Base-by-base conservation (phyloP, 2,113 vertebrate species). In the Daboia siamensis region DNA sequence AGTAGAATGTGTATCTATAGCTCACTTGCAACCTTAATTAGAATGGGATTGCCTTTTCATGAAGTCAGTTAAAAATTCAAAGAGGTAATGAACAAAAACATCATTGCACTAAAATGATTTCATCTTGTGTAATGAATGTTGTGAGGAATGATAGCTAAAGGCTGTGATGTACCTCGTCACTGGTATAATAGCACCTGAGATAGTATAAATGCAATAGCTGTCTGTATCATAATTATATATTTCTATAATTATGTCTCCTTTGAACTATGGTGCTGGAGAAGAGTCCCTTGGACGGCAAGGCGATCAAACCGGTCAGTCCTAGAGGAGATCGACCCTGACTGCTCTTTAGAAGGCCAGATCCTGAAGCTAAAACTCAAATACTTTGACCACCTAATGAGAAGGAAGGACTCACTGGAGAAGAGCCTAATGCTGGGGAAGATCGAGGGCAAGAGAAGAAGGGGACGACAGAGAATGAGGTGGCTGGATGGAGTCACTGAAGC, bases 1-100 rank as follows among this genome's bases (percentile, higher is more conserved):
- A 95, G 96, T 96, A 95, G 97, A 97, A 97, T 98, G 98, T 98
- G 95, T 98, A 98, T 97, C 96, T 97, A 96, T 97, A 95, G 95
- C 96, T 95, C 96, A 97, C 97, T 98, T 97, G 97, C 97, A 80
- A 44, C n/a, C 7, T 44, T 8, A 21, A 44, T 80, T 44, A 33
- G 74, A 44, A 44, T 80, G 20, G 74, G 33, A 80, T 80, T 80
- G 7, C 33, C 69, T 80, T 80, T 80, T 44, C 33, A 80, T 44
- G 74, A 80, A 80, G 74, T 44, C 33, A 44, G 21, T 44, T 80
- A 80, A 80, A 80, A 80, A 21, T 8, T 0, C 3, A 17, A 33
- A 80, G 33, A 80, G 33, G 74, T 80, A 80, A 39, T 80, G 33
- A 80, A 44, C 74, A 80, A 80, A 8, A 80, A 33, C 33, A 80